Base-by-base conservation (phyloP, 2,113 vertebrate genomes). In the Tachysurus vachellii region DNA sequence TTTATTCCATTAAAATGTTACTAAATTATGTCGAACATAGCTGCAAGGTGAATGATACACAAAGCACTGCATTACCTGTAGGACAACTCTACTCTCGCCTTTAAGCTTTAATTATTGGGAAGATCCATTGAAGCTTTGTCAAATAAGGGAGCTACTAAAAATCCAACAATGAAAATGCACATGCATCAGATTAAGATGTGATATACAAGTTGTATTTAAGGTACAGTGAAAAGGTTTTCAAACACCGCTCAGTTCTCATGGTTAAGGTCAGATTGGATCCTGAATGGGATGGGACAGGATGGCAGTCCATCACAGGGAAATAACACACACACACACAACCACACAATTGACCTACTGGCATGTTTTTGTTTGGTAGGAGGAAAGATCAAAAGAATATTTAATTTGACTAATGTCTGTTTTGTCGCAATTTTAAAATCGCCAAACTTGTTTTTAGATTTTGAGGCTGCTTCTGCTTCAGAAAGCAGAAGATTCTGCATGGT, bases 321-420 rank as follows among this genome's bases (percentile, higher is more conserved):
- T 44, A 50, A 73, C 70, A 68, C 64, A 23, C 70, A 68, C 64
- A 23, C 62, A 75, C 44, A 75, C 42, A 44, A 14, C 17, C 36
- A 71, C 70, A 44, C 70, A 53, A 5, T 50, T 21, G 10, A 50
- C 23, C 73, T 76, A n/a, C 10, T 7, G 10, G 47, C 47, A 54
- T 53, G 75, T 77, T 77, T 53, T 77, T n/a, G 26, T 19, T 13
- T 6, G 26, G 12, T n/a, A 17, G 13, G 0, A 77, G 44, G 71
- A n/a, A 80, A 80, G 16, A 76, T n/a, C 21, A 44, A 82, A n/a
- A 28, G 23, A 53, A 70, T 56, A 83, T 83, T 54, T 23, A 17
- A 56, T 88, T 64, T 82, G 77, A 82, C 31, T 85, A 61, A 85
- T 50, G 73, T 86, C n/a, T 70, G 73, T 11, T 64, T n/a, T 68